Evolutionary conservation across 1,140 invertebrate genomes (phyloP).

Genomic region (Drosophila lacteicornis): DNA sequence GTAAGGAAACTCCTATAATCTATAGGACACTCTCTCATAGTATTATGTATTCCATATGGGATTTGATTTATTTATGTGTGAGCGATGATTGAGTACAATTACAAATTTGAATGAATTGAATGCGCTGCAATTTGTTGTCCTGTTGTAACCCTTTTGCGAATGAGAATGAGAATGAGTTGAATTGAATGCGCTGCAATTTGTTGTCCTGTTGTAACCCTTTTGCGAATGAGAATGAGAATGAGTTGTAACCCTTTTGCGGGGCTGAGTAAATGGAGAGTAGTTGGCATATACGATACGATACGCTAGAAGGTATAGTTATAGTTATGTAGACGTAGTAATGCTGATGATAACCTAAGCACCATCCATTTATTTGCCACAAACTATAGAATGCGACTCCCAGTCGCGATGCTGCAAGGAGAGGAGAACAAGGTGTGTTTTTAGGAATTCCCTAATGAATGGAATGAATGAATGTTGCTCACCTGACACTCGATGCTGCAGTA

Average conservation of each 20-base stretch:
- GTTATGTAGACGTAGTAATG: conserved; percentile 60
- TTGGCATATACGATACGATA: conserved; percentile 15
- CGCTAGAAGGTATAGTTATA: conserved; percentile 49
- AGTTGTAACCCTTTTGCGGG: conserved; percentile 1
- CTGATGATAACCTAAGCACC: conserved; percentile 50
- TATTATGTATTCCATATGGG: background rate
- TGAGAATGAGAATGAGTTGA: too few relatives aligned
- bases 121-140: conserved; percentile 4
- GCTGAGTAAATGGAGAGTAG: conserved; percentile 25
- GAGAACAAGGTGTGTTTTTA: background rate
- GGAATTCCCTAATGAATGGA: background rate
- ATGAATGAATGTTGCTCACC: conserved; percentile 85
- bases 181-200: too few relatives aligned
- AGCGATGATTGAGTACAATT: conserved; percentile 8
- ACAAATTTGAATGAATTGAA: conserved; percentile 7
- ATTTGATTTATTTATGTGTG: conserved; percentile 27
- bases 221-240: too few relatives aligned
- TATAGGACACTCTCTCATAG: background rate
- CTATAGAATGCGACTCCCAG: conserved; percentile 54
- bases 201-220: too few relatives aligned
- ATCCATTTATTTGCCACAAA: conserved; percentile 45
- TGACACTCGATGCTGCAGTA: conserved; percentile 95
- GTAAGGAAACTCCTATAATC: background rate
- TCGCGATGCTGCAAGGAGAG: conserved; percentile 27
- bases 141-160: background rate